These are phyloP conservation scores for Percopsis omiscomaycus DNA, from an alignment of 2,797 vertebrate genomes.

Conservation along the genomic window DNA sequence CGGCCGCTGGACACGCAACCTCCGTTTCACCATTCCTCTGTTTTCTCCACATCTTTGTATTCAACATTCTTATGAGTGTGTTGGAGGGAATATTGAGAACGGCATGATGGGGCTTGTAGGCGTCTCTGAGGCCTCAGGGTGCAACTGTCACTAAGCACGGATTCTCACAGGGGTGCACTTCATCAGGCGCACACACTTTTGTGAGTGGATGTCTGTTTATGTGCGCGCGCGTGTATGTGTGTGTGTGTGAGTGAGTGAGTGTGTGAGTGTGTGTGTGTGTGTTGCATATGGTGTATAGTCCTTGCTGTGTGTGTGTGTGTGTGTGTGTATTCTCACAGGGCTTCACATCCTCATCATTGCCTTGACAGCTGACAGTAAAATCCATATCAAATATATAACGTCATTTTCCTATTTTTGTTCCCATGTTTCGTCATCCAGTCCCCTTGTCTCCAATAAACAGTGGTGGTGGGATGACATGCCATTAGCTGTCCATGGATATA, in stretches of 20 bases:
- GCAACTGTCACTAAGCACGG: constrained; percentile 27
- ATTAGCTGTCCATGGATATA: constrained; percentile 69
- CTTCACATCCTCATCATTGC: constrained; percentile 61
- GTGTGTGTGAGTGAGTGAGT: constrained; percentile 9
- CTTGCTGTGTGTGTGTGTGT: constrained; percentile 16
- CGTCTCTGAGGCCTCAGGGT: constrained; percentile 41
- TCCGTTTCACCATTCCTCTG: not conserved
- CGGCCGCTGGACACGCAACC: constrained; percentile 10
- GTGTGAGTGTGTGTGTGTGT: constrained; percentile 22
- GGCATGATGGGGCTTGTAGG: constrained; percentile 40
- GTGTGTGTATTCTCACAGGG: constrained; percentile 46
- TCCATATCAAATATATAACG: constrained; percentile 72
- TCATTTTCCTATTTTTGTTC: constrained; percentile 70
- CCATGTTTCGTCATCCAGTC: constrained; percentile 57
- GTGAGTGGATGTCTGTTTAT: constrained; percentile 4
- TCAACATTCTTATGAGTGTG: constrained; percentile 45
- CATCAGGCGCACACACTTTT: constrained; percentile 18
- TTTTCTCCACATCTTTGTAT: not conserved
- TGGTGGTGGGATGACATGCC: constrained; percentile 56
- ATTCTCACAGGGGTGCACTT: constrained; percentile 24
- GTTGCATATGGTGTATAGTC: not conserved
- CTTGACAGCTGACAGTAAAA: constrained; percentile 72
- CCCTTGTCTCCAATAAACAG: constrained; percentile 63
- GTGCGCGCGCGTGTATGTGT: constrained; percentile 9
- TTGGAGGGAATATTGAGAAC: constrained; percentile 35